Base-by-base conservation (phyloP, 2,888 invertebrate genomes). In the Lasioglossum oenotherae region DNA sequence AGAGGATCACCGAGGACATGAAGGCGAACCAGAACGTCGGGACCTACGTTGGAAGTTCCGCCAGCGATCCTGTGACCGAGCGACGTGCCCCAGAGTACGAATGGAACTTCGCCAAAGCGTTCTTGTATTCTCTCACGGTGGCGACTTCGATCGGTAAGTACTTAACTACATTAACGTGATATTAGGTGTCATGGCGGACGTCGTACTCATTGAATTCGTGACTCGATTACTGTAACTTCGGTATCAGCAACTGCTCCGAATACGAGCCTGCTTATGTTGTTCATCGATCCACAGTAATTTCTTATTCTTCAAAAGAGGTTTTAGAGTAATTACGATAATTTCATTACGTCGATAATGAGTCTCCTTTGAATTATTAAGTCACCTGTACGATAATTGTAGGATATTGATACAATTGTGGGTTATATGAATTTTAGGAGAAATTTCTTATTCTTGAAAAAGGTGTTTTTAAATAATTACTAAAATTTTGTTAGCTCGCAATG, bases 111-210 rank as follows among this genome's bases (percentile, higher is more conserved):
- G 98, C 98, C 80, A 97, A 97, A 93, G 98, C 99, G 80, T 99
- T 99, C 96, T 97, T 99, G 92, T 99, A 99, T 96, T 99, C 99
- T 38, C 96, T 99, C 91, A 99, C 99, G 60, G 98, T 99, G 89
- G 96, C 99, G 92, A 99, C 99, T 76, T 99, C 98, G 86, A 98
- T 98, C 94, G 98, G 98, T 98, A 95, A 97, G 97, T 96, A 87
- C 90, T 87, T 73, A 71, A 72, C 27, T 44, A 19, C 79, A 78
- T 87, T 82, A 82, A 79, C 81, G 41, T 74, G 78, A 81, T 84
- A 81, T 82, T 80, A 67, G 67, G 69, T 44, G 49, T 69, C 76
- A 46, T 69, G 46, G n/a, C 41, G 14, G 31, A n/a, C 60, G 16
- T n/a, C 35, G 35, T 35, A 38, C 71, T 74, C 44, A 23, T 60